Conservation (phyloP, 2,888 invertebrate species). For the Panzeria rudis region DNA sequence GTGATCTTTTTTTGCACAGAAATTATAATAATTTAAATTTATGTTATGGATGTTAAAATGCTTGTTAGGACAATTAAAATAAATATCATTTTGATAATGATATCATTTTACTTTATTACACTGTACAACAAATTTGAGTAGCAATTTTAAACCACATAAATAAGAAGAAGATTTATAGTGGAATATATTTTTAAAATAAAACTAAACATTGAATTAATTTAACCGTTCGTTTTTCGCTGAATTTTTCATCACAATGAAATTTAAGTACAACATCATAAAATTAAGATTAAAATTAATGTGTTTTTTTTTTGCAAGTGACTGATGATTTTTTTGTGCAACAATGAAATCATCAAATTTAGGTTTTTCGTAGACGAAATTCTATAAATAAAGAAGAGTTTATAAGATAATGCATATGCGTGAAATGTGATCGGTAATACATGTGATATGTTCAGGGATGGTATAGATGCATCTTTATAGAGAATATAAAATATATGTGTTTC, state of each 20-base stretch:
- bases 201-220: slow-evolving; percentile 63
- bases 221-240: slow-evolving; percentile 40
- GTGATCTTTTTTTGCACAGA: neutral
- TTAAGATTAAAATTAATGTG: slow-evolving; percentile 50
- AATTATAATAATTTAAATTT: neutral
- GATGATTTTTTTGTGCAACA: slow-evolving; percentile 16
- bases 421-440: neutral
- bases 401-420: neutral
- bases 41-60: slow-evolving; percentile 38
- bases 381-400: neutral
- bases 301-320: slow-evolving; percentile 5
- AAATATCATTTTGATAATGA: slow-evolving; percentile 35
- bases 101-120: slow-evolving; percentile 51
- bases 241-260: slow-evolving; percentile 38
- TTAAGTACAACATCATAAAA: slow-evolving; percentile 51
- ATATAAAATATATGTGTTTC: neutral
- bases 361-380: slow-evolving; percentile 19
- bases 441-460: neutral
- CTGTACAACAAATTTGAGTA: slow-evolving; percentile 8
- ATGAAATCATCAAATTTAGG: slow-evolving; percentile 61
- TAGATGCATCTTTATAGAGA: neutral
- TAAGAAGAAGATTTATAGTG: neutral
- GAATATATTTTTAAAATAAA: slow-evolving; percentile 14
- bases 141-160: slow-evolving; percentile 25
- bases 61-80: slow-evolving; percentile 32